Evolutionary conservation across 2,888 invertebrate genomes (phyloP), one percentile per base, ranked within the genome.

Genomic region (Malthinus seriepunctatus): DNA sequence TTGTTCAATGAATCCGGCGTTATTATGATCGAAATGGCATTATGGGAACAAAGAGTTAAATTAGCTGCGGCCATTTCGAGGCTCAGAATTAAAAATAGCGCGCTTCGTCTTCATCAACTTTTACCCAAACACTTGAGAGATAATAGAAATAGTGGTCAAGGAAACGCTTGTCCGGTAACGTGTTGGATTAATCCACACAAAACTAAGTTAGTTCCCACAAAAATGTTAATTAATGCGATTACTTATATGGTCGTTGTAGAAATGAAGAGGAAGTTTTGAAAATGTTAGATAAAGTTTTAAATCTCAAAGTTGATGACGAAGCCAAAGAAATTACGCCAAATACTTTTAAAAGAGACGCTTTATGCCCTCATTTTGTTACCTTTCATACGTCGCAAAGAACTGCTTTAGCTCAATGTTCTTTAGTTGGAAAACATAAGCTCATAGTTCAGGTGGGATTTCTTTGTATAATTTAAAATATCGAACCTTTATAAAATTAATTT

Each of bases 171-270:
- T 76, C 84, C 31, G 0, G 86, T 90, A 1, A 88, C 88, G 0
- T 91, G 91, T 63, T 93, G 92, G 92, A 86, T 92, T 8, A 93
- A 93, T 78, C 87, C 86, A 0, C 87, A 86, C 65, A 86, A 87
- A 75, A 80, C 88, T 3, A 85, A 84, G 89, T 86, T 75, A 74
- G 76, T 73, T 6, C 32, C 10, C 2, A 33, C 33, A 10, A 10
- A 35, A 35, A 35, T 9, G 4, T 35, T 35, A 35, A 10, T 1
- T 10, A 9, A 35, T 5, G 10, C 3, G 4, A 10, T 10, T 9
- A 35, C 35, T 8, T 9, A 39, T 32, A 32, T 32, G 15, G n/a
- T 10, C 11, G 2, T 51, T 60, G 31, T 32, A 73, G 71, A 56
- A 67, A 62, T 35, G 51, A 55, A n/a, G 63, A 67, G 6, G 69